Evolutionary conservation across 1,140 invertebrate species (phyloP).

Genomic region (Paracyclopina nana): DNA sequence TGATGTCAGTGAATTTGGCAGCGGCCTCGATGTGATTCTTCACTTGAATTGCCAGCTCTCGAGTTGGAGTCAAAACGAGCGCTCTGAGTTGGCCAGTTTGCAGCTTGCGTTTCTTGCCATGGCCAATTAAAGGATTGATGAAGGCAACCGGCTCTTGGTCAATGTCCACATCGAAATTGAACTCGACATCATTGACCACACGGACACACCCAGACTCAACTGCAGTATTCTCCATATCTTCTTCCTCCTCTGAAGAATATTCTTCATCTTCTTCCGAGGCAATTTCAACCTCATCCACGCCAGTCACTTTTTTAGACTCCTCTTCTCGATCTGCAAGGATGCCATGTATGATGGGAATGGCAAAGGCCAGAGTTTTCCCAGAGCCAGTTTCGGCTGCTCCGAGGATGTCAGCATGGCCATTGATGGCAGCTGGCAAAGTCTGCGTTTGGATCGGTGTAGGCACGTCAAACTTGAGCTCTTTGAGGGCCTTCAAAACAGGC

Average conservation of each 20-base stretch:
- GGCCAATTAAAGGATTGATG: background rate
- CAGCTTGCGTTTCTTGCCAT: background rate
- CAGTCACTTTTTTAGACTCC: constrained; percentile 25
- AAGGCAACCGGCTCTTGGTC: background rate
- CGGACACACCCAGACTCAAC: constrained; percentile 36
- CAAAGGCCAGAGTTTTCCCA: constrained; percentile 93
- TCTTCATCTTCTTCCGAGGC: constrained; percentile 17
- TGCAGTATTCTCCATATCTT: constrained; percentile 15
- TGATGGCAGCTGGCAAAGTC: constrained; percentile 60
- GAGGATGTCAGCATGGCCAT: constrained; percentile 63
- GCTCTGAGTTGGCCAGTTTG: constrained; percentile 36
- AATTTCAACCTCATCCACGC: constrained; percentile 22
- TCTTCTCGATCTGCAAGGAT: constrained; percentile 48
- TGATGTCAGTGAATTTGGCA: constrained; percentile 57
- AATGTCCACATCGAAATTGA: constrained; percentile 31
- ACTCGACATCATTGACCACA: constrained; percentile 36
- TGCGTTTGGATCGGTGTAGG: constrained; percentile 63
- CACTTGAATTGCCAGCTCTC: constrained; percentile 86
- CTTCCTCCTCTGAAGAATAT: constrained; percentile 18
- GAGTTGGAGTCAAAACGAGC: constrained; percentile 75
- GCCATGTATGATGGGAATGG: constrained; percentile 66
- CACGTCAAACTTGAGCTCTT: constrained; percentile 46
- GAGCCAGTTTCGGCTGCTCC: constrained; percentile 94
- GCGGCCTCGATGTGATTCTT: constrained; percentile 56
- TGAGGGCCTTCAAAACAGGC: constrained; percentile 46